A percentile compares a stretch with the other conserved stretches of the same genome.
Evolutionary conservation across 2,888 invertebrate species (phyloP).

Genomic region (Chesias legatella): DNA sequence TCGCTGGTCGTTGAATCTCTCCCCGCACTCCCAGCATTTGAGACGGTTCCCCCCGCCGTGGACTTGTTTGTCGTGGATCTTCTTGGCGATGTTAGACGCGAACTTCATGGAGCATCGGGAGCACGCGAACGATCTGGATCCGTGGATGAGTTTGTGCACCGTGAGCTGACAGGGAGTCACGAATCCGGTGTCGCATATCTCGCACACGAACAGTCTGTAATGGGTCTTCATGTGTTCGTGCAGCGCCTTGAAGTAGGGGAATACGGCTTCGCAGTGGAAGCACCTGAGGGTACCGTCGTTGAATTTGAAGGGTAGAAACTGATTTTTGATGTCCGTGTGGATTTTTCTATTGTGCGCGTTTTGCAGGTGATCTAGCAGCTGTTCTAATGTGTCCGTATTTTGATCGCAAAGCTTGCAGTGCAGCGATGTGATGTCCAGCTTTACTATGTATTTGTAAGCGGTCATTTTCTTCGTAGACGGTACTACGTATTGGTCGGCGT

Average conservation of each 20-base stretch:
- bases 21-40: slow-evolving; percentile 43
- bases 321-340: slow-evolving; percentile 40
- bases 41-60: slow-evolving; percentile 41
- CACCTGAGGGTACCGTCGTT: slow-evolving; percentile 32
- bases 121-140: slow-evolving; percentile 35
- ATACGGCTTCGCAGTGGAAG: slow-evolving; percentile 42
- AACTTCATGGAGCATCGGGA: slow-evolving; percentile 16
- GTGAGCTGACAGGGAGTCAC: slow-evolving; percentile 50
- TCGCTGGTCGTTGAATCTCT: slow-evolving; percentile 33
- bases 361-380: slow-evolving; percentile 49
- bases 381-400: slow-evolving; percentile 44
- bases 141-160: slow-evolving; percentile 55
- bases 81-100: slow-evolving; percentile 45
- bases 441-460: slow-evolving; percentile 13
- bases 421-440: slow-evolving; percentile 19
- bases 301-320: slow-evolving; percentile 50
- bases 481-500: slow-evolving; percentile 13
- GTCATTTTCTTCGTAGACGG: slow-evolving; percentile 11
- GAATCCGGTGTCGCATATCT: slow-evolving; percentile 53
- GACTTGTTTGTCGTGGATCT: slow-evolving; percentile 54
- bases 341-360: slow-evolving; percentile 40
- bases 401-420: slow-evolving; percentile 48
- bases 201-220: slow-evolving; percentile 48
- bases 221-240: slow-evolving; percentile 47
- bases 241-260: slow-evolving; percentile 43